These are phyloP conservation scores for Arizona elegans DNA, from an alignment of 2,113 vertebrate genomes.

Conservation along the genomic window DNA sequence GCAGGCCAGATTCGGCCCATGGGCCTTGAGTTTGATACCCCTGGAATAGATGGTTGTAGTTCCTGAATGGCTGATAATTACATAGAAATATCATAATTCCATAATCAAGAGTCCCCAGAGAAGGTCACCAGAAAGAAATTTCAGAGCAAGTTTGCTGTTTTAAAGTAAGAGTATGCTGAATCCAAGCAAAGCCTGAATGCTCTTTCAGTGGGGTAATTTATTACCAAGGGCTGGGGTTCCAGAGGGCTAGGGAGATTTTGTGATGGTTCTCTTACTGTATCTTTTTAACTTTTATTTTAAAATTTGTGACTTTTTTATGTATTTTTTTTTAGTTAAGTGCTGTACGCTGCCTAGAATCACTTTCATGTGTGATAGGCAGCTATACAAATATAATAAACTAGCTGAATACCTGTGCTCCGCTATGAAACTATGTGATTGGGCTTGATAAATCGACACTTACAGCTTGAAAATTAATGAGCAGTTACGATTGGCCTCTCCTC, in stretches of 20 bases:
- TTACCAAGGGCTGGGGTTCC: background rate
- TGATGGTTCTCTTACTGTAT: background rate
- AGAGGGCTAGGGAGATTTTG: background rate
- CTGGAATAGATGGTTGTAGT: background rate
- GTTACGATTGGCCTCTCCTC: too few relatives aligned
- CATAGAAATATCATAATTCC: background rate
- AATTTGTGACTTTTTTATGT: background rate
- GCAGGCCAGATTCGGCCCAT: too few relatives aligned
- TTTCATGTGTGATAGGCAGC: background rate
- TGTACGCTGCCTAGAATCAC: background rate
- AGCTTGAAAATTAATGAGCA: too few relatives aligned
- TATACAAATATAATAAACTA: background rate
- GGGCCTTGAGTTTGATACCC: too few relatives aligned
- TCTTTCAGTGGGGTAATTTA: too few relatives aligned
- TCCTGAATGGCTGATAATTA: background rate
- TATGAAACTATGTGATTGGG: too few relatives aligned
- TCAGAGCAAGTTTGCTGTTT: background rate
- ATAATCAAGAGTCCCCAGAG: background rate
- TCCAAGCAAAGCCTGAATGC: too few relatives aligned
- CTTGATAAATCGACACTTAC: too few relatives aligned
- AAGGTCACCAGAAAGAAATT: background rate
- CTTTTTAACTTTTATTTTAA: background rate
- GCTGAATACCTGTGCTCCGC: too few relatives aligned
- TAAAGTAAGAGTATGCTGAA: background rate
- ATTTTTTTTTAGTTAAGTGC: background rate